Percentiles rank a stretch among this genome's conserved stretches.
phyloP scores from a whole-genome alignment of 2,797 vertebrate species.

The Coluber constrictor region DNA sequence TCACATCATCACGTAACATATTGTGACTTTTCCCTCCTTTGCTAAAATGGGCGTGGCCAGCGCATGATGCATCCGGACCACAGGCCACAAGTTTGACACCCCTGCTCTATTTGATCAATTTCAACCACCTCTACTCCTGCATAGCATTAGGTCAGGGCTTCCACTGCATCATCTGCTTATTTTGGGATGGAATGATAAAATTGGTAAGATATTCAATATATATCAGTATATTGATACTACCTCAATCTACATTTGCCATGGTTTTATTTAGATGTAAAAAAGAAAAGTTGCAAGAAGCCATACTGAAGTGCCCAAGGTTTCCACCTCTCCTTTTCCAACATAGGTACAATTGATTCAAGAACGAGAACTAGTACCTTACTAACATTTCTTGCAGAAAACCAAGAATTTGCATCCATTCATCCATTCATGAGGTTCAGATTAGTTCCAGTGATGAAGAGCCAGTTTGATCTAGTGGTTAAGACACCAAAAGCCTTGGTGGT shows the following conservation, averaged over 20 bases:
- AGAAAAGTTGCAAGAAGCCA: background rate
- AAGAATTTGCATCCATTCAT: background rate
- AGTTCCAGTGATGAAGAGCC: background rate
- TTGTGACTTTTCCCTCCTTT: no score
- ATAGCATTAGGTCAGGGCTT: background rate
- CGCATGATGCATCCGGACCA: fast-evolving
- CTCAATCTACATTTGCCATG: background rate
- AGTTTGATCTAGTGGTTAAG: background rate
- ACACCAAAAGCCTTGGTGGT: background rate
- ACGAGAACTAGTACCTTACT: background rate
- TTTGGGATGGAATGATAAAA: background rate
- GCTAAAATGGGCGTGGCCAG: no score
- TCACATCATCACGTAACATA: no score
- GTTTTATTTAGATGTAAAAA: background rate
- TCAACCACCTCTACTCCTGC: background rate
- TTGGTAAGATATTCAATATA: background rate
- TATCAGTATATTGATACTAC: background rate
- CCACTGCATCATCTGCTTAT: background rate
- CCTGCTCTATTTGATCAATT: background rate
- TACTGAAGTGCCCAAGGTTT: background rate
- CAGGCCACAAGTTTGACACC: no score
- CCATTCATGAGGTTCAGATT: background rate
- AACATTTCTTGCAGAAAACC: background rate
- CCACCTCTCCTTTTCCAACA: background rate
- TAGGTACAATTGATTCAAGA: background rate